Base-by-base conservation (phyloP, 2,113 vertebrate genomes). In the Colaptes auratus region DNA sequence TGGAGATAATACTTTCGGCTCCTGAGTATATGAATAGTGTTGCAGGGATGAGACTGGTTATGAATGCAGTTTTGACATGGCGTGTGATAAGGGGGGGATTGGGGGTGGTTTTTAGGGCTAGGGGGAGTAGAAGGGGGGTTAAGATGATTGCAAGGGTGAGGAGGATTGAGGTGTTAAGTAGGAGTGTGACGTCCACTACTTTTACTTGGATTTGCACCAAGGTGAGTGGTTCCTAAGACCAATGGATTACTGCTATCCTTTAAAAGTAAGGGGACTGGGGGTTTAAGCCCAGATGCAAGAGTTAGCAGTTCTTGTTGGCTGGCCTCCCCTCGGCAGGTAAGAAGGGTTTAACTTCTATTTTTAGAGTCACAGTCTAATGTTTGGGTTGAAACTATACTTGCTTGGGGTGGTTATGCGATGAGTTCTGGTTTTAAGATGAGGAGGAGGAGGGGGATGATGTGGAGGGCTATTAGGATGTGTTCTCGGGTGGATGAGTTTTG, bases 71-170 rank as follows among this genome's bases (percentile, higher is more conserved):
- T 31, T 77, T 77, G 0, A 33, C 1, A 0, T 53, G 1, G 0
- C 0, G 2, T 4, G 30, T 76, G 0, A 39, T n/a, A 5, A 3
- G 3, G 72, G 53, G 0, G 52, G 9, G 7, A 21, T 74, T 36
- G 30, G 0, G 0, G 7, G 1, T n/a, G 0, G 0, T n/a, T 3
- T n/a, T 21, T 6, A 3, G 3, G 0, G 20, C 0, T 0, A 14
- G 0, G 0, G 63, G 53, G 0, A 48, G 33, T 1, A 48, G 0
- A 0, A 3, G 5, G 0, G 82, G 61, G 0, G 3, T 19, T 0
- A 28, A 3, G 2, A 35, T 10, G 0, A 6, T 27, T 5, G 6
- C 0, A 4, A 77, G 6, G 5, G 64, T 77, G 0, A 65, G 12
- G 0, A 42, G 4, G 1, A 4, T 56, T 0, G 1, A 3, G 0